phyloP scores from a whole-genome alignment of 2,888 invertebrate genomes.

The Caenorhabditis macrosperma region DNA sequence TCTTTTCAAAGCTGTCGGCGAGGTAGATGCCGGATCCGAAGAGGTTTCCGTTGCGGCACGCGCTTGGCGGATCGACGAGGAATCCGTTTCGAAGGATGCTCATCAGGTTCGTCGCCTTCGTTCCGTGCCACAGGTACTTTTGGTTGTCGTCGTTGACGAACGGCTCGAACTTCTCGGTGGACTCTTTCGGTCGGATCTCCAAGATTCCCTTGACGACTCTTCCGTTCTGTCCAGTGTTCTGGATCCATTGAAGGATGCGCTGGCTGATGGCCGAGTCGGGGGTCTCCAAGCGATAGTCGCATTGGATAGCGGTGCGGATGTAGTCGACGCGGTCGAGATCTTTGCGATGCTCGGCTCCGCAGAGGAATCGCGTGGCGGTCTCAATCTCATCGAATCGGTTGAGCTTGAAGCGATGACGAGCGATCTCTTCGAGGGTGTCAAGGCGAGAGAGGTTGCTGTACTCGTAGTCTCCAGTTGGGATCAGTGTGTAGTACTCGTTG shows the following conservation, averaged over 20 bases:
- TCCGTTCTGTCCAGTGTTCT: constrained; percentile 74
- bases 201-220: constrained; percentile 35
- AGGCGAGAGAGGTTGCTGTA: constrained; percentile 65
- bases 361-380: constrained; percentile 55
- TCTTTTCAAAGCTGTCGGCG: constrained; percentile 82
- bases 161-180: constrained; percentile 29
- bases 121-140: constrained; percentile 83
- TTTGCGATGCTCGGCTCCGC: constrained; percentile 46
- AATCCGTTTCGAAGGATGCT: constrained; percentile 82
- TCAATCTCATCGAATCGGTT: constrained; percentile 62
- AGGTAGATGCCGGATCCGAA: constrained; percentile 83
- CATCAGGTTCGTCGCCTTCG: constrained; percentile 82
- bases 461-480: constrained; percentile 82
- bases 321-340: constrained; percentile 56
- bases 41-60: constrained; percentile 81
- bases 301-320: constrained; percentile 66
- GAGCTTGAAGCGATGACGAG: constrained; percentile 34
- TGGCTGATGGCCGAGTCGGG: constrained; percentile 81
- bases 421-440: constrained; percentile 37
- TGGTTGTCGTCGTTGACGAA: constrained; percentile 56
- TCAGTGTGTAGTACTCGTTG: constrained; percentile 82
- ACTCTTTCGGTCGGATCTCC: constrained; percentile 41
- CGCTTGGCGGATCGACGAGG: constrained; percentile 82
- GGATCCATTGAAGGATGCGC: constrained; percentile 82
- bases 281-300: constrained; percentile 80